Evolutionary conservation across 2,888 invertebrate species (phyloP).

Genomic region (Eustalomyia histrio): DNA sequence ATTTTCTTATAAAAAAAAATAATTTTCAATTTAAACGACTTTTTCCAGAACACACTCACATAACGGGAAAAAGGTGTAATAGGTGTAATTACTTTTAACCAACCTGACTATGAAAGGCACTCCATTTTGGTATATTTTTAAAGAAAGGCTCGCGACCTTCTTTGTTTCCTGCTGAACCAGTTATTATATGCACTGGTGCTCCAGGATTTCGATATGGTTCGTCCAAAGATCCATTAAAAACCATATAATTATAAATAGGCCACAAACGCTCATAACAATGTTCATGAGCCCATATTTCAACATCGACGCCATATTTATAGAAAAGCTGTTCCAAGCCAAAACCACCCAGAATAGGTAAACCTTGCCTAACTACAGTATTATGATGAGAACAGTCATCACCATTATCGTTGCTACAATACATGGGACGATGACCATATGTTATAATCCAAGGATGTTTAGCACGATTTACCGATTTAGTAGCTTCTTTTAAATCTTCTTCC

Average conservation of each 20-base stretch:
- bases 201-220: constrained; percentile 82
- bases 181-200: constrained; percentile 95
- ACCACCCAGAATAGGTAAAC: constrained; percentile 83
- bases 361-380: constrained; percentile 84
- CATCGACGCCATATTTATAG: constrained; percentile 93
- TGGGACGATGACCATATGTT: constrained; percentile 91
- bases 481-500: constrained; percentile 87
- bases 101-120: constrained; percentile 87
- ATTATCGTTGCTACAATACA: constrained; percentile 94
- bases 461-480: constrained; percentile 88
- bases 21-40: no score
- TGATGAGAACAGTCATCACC: constrained; percentile 87
- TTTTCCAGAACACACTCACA: no score
- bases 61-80: no score
- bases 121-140: constrained; percentile 84
- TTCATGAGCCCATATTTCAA: constrained; percentile 98
- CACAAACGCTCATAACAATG: constrained; percentile 98
- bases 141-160: constrained; percentile 90
- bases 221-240: constrained; percentile 82
- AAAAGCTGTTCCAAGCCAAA: constrained; percentile 92
- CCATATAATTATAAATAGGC: constrained; percentile 93
- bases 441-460: constrained; percentile 89
- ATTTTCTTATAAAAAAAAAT: no score
- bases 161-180: constrained; percentile 93
- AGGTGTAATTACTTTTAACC: neutral